Evolutionary conservation across 2,888 invertebrate species (phyloP).

Genomic region (Coenonympha arcania): DNA sequence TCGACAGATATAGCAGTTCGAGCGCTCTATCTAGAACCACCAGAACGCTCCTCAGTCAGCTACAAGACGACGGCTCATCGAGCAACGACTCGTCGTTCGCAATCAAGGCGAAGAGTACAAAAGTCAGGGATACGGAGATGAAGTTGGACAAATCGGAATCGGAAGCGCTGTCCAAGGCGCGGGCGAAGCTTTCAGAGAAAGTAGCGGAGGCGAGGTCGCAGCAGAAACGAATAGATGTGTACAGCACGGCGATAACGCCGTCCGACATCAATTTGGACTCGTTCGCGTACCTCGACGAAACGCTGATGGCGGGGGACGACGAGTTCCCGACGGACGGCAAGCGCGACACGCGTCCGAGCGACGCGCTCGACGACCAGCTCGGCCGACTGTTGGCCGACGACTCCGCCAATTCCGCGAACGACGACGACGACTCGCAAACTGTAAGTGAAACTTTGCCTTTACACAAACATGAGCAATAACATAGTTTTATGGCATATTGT

Average conservation of each 20-base stretch:
- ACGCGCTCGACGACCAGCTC: slow-evolving; percentile 52
- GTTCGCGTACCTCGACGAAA: slow-evolving; percentile 69
- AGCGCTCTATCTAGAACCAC: slow-evolving; percentile 60
- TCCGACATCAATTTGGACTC: slow-evolving; percentile 71
- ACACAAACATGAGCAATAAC: slow-evolving; percentile 54
- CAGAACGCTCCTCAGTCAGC: slow-evolving; percentile 67
- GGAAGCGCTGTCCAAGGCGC: slow-evolving; percentile 61
- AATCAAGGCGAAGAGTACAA: slow-evolving; percentile 46
- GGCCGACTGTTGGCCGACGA: slow-evolving; percentile 56
- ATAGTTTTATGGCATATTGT: slow-evolving; percentile 32
- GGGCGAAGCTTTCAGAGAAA: slow-evolving; percentile 62
- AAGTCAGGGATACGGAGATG: slow-evolving; percentile 40
- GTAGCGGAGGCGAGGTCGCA: slow-evolving; percentile 60
- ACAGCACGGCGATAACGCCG: slow-evolving; percentile 69
- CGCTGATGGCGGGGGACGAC: slow-evolving; percentile 64
- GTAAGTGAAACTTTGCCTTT: slow-evolving; percentile 61
- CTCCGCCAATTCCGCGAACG: slow-evolving; percentile 49
- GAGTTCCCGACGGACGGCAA: slow-evolving; percentile 50
- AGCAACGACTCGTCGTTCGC: slow-evolving; percentile 71
- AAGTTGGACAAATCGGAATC: slow-evolving; percentile 53
- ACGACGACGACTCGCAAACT: slow-evolving; percentile 57
- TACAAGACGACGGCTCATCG: slow-evolving; percentile 71
- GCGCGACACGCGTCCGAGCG: slow-evolving; percentile 40
- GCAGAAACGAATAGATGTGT: slow-evolving; percentile 68
- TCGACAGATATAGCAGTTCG: slow-evolving; percentile 56